Evolutionary conservation across 35 echinoderm and acorn worm species (phyloP).

Genomic region (Patiria miniata): DNA sequence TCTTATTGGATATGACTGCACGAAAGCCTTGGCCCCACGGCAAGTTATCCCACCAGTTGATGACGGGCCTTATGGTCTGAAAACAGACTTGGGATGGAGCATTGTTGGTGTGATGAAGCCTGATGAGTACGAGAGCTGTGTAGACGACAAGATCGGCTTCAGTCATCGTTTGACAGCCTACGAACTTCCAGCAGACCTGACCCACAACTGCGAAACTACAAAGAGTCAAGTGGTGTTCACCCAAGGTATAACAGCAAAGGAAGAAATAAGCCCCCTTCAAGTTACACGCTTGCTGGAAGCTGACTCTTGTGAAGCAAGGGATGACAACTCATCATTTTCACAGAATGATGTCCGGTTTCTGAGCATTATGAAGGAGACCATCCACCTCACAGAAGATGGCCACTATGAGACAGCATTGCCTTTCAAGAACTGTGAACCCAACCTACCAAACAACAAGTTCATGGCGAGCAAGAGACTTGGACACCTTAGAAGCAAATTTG

Average conservation of each 20-base stretch:
- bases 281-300: conserved; percentile 40
- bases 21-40: conserved; percentile 14
- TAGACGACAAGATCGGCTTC: too few relatives aligned
- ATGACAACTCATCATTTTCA: background rate
- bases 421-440: conserved; percentile 24
- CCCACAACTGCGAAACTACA: background rate
- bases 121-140: conserved; percentile 5
- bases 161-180: too few relatives aligned
- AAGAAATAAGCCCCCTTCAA: conserved; percentile 29
- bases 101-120: conserved; percentile 48
- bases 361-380: conserved; percentile 17
- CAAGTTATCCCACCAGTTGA: conserved; percentile 33
- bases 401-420: conserved; percentile 67
- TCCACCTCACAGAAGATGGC: conserved; percentile 36
- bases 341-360: conserved; percentile 49
- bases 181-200: too few relatives aligned
- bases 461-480: background rate
- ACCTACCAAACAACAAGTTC: conserved; percentile 36
- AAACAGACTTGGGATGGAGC: conserved; percentile 68
- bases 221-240: background rate
- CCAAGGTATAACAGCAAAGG: background rate
- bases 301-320: conserved; percentile 34
- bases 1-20: conserved; percentile 61
- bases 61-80: conserved; percentile 52
- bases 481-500: conserved; percentile 23